Conservation (phyloP, 1,140 invertebrate species). For the Holotrichia oblita region DNA sequence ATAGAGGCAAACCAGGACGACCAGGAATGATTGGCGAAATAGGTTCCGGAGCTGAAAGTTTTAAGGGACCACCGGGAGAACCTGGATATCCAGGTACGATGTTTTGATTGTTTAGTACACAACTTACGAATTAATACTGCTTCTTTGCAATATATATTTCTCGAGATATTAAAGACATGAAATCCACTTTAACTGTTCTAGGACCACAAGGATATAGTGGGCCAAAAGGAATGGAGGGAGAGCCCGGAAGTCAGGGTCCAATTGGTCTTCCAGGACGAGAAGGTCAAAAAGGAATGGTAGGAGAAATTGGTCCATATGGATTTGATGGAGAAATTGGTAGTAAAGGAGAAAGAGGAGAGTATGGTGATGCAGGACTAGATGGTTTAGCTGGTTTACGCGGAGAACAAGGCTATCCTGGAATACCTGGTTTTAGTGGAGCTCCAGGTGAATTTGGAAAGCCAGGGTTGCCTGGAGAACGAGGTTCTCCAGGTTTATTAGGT, state of each 20-base stretch:
- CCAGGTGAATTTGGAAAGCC: conserved; percentile 56
- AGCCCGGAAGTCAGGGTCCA: neutral
- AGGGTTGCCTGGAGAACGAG: conserved; percentile 56
- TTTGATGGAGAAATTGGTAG: conserved; percentile 57
- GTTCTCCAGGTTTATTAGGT: conserved; percentile 63
- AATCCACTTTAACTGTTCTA: neutral
- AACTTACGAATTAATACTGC: too few relatives aligned
- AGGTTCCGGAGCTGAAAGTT: conserved; percentile 60
- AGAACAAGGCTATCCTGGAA: conserved; percentile 53
- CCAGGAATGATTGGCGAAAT: conserved; percentile 62
- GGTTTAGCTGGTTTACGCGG: conserved; percentile 48
- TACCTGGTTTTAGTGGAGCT: conserved; percentile 54
- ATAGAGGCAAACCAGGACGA: conserved; percentile 62
- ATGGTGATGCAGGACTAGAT: conserved; percentile 43
- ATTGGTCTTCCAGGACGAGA: conserved; percentile 49
- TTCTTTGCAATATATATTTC: too few relatives aligned
- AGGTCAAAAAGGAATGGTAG: conserved; percentile 55
- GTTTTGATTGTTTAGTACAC: too few relatives aligned
- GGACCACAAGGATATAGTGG: conserved; percentile 43
- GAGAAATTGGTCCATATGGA: conserved; percentile 57
- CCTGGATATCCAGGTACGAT: conserved; percentile 43
- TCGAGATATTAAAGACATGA: too few relatives aligned
- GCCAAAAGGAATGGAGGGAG: neutral
- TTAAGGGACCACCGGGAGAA: conserved; percentile 62
- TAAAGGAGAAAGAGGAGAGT: conserved; percentile 60